Percentiles rank a stretch among this genome's conserved stretches.
phyloP scores from a whole-genome alignment of 2,888 invertebrate species.

The Drosophila setosimentum region DNA sequence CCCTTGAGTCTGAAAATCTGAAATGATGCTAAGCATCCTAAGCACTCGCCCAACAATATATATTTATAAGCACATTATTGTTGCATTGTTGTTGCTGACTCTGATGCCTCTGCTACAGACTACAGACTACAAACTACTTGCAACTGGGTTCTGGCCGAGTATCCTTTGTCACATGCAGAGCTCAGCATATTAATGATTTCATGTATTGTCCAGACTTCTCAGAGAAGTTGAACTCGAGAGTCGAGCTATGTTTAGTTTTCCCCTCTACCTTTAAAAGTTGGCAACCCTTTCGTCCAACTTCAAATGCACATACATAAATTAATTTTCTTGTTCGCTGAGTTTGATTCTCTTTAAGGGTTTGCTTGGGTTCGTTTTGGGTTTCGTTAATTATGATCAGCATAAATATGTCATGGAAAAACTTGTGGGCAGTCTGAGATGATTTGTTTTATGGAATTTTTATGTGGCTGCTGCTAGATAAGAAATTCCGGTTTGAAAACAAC shows the following conservation, averaged over 20 bases:
- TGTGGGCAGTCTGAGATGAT: slow-evolving; percentile 50
- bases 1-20: slow-evolving; percentile 51
- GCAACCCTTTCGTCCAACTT: slow-evolving; percentile 50
- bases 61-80: slow-evolving; percentile 79
- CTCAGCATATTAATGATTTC: slow-evolving; percentile 79
- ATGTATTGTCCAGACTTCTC: slow-evolving; percentile 41
- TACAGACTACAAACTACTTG: background rate
- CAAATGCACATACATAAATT: slow-evolving; percentile 75
- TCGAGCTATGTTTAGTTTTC: slow-evolving; percentile 47
- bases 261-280: slow-evolving; percentile 17
- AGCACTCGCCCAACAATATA: slow-evolving; percentile 46
- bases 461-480: slow-evolving; percentile 39
- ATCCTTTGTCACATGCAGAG: slow-evolving; percentile 78
- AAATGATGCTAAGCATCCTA: slow-evolving; percentile 54
- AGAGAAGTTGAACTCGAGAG: slow-evolving; percentile 25
- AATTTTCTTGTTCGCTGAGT: slow-evolving; percentile 79
- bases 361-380: slow-evolving; percentile 14
- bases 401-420: slow-evolving; percentile 47
- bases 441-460: slow-evolving; percentile 47
- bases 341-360: slow-evolving; percentile 61
- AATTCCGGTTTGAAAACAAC: slow-evolving; percentile 62
- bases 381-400: slow-evolving; percentile 77
- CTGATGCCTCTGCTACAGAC: background rate
- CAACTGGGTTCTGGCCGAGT: slow-evolving; percentile 34
- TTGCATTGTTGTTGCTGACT: slow-evolving; percentile 63